phyloP scores from a whole-genome alignment of 2,888 invertebrate genomes.

The Nycteola revayana region DNA sequence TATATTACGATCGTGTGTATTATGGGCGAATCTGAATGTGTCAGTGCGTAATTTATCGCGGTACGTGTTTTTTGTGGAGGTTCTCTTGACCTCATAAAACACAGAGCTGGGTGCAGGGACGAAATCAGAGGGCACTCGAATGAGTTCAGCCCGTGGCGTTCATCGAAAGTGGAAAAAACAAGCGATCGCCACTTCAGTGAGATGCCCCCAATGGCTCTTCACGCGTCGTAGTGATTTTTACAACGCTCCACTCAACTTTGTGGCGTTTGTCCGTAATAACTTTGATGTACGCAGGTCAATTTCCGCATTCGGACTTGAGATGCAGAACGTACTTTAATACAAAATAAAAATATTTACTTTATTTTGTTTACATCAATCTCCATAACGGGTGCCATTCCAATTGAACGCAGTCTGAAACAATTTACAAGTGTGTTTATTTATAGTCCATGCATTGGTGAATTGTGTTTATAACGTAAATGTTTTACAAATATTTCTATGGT shows the following conservation, averaged over 20 bases:
- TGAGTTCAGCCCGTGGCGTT: constrained; percentile 60
- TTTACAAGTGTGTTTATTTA: neutral
- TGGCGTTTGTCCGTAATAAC: constrained; percentile 70
- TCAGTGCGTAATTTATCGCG: constrained; percentile 80
- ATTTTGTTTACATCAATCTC: too few species aligned
- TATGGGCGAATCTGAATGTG: constrained; percentile 80
- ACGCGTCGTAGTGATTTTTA: constrained; percentile 80
- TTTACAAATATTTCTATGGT: too few species aligned
- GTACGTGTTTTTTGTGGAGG: constrained; percentile 76
- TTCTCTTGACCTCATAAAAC: constrained; percentile 80
- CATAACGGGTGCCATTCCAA: too few species aligned
- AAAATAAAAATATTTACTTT: constrained; percentile 29
- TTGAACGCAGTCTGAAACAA: too few species aligned
- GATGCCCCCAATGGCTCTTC: constrained; percentile 75
- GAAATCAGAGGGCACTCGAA: constrained; percentile 69
- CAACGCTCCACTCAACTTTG: constrained; percentile 70
- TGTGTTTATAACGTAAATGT: too few species aligned
- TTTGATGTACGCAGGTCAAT: constrained; percentile 63
- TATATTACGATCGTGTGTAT: constrained; percentile 76
- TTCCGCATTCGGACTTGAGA: constrained; percentile 28
- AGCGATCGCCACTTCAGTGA: constrained; percentile 78
- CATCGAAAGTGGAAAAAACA: constrained; percentile 79
- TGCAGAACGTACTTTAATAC: constrained; percentile 27
- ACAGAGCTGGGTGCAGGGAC: constrained; percentile 66
- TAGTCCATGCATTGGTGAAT: too few species aligned